phyloP scores from a whole-genome alignment of 2,888 invertebrate species.

The Thelaira solivaga region DNA sequence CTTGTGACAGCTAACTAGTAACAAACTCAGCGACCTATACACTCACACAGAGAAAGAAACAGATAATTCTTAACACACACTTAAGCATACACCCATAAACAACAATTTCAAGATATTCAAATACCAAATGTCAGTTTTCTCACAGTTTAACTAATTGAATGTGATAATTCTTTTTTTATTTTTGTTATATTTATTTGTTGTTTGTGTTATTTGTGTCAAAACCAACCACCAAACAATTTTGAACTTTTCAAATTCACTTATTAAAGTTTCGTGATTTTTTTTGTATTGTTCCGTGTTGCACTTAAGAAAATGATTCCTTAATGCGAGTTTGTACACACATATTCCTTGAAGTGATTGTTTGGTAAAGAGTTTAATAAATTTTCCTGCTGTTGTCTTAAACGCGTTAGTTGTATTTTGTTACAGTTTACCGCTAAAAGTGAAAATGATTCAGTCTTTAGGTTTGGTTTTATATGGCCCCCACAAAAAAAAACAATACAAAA shows the following conservation, averaged over 20 bases:
- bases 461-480: conserved; percentile 69
- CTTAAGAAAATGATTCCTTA: neutral
- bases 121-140: neutral
- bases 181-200: neutral
- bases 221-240: conserved; percentile 26
- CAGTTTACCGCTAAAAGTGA: conserved; percentile 70
- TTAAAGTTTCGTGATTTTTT: conserved; percentile 37
- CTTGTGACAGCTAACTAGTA: conserved; percentile 10
- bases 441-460: conserved; percentile 66
- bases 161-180: neutral
- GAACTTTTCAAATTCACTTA: conserved; percentile 30
- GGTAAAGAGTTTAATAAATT: neutral
- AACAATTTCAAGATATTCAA: conserved; percentile 32
- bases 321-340: neutral
- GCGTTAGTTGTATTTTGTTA: conserved; percentile 64
- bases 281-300: neutral
- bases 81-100: neutral
- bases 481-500: too few relatives aligned
- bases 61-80: neutral
- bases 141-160: conserved; percentile 17
- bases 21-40: neutral
- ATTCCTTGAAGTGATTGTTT: neutral
- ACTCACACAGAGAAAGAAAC: conserved; percentile 14
- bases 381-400: conserved; percentile 11
- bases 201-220: neutral